phyloP scores from a whole-genome alignment of 1,140 invertebrate genomes.

The Parapsyche elsis region DNA sequence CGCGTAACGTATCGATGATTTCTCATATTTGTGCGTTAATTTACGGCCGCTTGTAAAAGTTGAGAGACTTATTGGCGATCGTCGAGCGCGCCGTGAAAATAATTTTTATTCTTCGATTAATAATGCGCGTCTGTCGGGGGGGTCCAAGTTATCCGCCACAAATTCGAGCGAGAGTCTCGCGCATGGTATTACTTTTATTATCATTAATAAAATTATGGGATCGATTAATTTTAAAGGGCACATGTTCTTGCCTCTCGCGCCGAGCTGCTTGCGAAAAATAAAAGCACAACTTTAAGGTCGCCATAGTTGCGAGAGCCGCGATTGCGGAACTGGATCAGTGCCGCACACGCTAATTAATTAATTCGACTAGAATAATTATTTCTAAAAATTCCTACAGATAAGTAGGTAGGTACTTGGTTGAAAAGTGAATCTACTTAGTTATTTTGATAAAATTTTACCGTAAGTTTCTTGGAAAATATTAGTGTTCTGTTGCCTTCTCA shows the following conservation, averaged over 20 bases:
- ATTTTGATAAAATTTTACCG: too few species aligned
- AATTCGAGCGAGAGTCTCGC: background rate
- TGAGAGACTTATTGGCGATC: background rate
- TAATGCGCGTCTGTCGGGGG: background rate
- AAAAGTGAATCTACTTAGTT: too few species aligned
- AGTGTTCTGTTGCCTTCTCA: too few species aligned
- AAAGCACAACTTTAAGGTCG: too few species aligned
- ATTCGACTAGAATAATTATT: too few species aligned
- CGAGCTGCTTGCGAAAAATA: too few species aligned
- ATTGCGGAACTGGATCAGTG: too few species aligned
- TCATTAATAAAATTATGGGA: constrained; percentile 16
- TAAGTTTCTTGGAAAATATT: too few species aligned
- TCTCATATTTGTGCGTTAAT: background rate
- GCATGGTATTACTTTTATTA: constrained; percentile 2
- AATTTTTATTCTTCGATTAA: constrained; percentile 11
- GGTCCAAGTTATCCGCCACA: background rate
- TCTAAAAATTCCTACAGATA: too few species aligned
- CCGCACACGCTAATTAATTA: too few species aligned
- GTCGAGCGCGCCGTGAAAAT: background rate
- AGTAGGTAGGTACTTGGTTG: too few species aligned
- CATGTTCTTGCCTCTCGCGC: background rate
- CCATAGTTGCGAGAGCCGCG: too few species aligned
- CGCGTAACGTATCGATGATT: background rate
- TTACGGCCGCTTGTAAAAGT: background rate
- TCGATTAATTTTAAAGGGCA: constrained; percentile 20